Evolutionary conservation across 2,888 invertebrate genomes (phyloP), one percentile per base, ranked within the genome.

Genomic region (Pinctada fucata): DNA sequence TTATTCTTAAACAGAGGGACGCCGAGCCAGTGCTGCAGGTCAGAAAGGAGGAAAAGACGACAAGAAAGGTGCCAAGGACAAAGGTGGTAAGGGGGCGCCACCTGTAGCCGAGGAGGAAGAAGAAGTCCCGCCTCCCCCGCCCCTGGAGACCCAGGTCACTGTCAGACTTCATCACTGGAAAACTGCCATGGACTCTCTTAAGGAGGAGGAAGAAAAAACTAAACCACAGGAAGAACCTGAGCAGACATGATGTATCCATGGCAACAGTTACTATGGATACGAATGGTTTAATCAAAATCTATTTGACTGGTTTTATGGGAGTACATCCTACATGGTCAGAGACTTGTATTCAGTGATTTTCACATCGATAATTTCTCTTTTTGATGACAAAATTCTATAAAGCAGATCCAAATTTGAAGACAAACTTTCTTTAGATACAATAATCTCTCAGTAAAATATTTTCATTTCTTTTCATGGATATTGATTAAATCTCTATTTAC

Each of bases 91-190:
- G 71, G 87, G 82, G n/a, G 77, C 82, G n/a, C 67, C 80, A 6
- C 51, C 78, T 0, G 80, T 69, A 5, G 83, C 81, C 5, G 86
- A 85, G 58, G 86, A 86, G n/a, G 84, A 84, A 50, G 86, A 87
- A 58, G 87, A 86, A 10, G 80, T 76, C 3, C 80, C 82, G 4
- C 84, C 88, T 45, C 89, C 83, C 1, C 89, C 90, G 51, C 88
- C 88, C 6, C 83, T 88, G 3, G 85, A 91, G 73, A 90, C 90
- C 69, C 82, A 88, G 65, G 83, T 91, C n/a, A 77, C 74, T 8
- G 87, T 91, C 47, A 83, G 84, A 63, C 85, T 91, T 6, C 89
- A 90, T 71, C 91, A 91, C 82, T 91, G 91, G 91, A 87, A 84
- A 66, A 90, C 91, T 8, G 89, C 90, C 49, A 82, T 84, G 79